phyloP scores from a whole-genome alignment of 2,797 vertebrate genomes.

The Tamandua tetradactyla region DNA sequence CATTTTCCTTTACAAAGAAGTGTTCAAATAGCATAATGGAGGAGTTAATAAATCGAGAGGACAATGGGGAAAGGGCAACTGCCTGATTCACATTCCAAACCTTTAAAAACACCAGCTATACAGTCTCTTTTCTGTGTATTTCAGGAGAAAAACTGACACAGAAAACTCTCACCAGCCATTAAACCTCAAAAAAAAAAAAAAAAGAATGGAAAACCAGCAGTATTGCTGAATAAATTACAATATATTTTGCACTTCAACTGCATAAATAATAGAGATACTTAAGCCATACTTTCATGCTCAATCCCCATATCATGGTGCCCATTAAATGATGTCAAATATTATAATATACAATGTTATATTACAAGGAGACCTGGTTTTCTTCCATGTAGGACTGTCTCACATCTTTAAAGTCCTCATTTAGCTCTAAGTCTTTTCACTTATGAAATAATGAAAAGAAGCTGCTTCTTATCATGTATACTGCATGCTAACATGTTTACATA shows the following conservation, averaged over 20 bases:
- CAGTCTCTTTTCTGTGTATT: conserved; percentile 59
- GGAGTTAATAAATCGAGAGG: conserved; percentile 54
- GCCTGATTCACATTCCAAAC: conserved; percentile 18
- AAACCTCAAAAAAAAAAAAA: conserved; percentile 65
- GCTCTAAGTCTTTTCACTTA: neutral
- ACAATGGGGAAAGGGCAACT: conserved; percentile 59
- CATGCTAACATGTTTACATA: neutral
- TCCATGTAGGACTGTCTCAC: neutral
- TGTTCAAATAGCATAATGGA: conserved; percentile 43
- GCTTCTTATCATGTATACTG: neutral
- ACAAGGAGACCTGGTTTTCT: neutral
- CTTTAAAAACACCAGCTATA: conserved; percentile 66
- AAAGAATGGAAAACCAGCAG: conserved; percentile 66
- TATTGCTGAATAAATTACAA: conserved; percentile 76
- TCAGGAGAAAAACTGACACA: conserved; percentile 67
- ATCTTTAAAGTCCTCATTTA: neutral
- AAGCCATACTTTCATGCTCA: neutral
- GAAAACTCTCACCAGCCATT: conserved; percentile 62
- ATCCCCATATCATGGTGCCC: neutral
- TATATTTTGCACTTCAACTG: conserved; percentile 71
- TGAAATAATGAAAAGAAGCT: neutral
- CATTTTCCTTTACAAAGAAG: conserved; percentile 48
- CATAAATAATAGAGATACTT: neutral
- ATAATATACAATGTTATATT: neutral
- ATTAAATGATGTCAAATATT: conserved; percentile 13